Evolutionary conservation across 2,888 invertebrate species (phyloP), one percentile per base, ranked within the genome.

Genomic region (Trimorus sp.): DNA sequence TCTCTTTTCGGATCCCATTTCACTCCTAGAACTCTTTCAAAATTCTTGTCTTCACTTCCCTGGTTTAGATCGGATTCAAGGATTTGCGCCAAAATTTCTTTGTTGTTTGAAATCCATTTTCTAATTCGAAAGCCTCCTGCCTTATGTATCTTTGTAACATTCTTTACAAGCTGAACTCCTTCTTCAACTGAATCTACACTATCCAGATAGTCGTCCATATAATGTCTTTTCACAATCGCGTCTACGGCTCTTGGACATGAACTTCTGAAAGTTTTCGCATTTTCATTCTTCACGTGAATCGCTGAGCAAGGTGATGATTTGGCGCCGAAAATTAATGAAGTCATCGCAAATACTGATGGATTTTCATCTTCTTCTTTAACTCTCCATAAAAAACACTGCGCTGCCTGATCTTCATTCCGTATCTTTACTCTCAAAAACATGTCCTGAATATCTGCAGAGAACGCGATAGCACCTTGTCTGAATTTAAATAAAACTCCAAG

Each of bases 401-500:
- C n/a, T 7, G 45, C 12, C 26, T 68, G 68, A 15, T 68, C 68
- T 16, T 45, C 37, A 37, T 26, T 0, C 4, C 8, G 3, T 2
- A 66, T 66, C n/a, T 42, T 40, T 7, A 66, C 36, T 12, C 26
- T 26, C 26, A 26, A 87, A 53, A 88, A 89, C 88, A 90, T 89
- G 56, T 89, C 87, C 12, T 74, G 80, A 0, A 89, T 86, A 59
- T 89, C 89, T 0, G 87, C 71, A 84, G 84, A 48, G 76, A 91
- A 84, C 0, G 87, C 91, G 1, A 90, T 69, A 40, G 63, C 82
- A 37, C 87, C 81, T 78, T 89, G 86, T 40, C 91, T 71, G 68
- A 91, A 92, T 1, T 88, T 86, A 53, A 88, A 83, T 53, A 91
- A 54, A 0, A 90, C 87, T 1, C 88, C 87, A 0, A 87, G 63